Evolutionary conservation across 2,797 vertebrate genomes (phyloP).

Genomic region (Parotocinclus haroldoi): DNA sequence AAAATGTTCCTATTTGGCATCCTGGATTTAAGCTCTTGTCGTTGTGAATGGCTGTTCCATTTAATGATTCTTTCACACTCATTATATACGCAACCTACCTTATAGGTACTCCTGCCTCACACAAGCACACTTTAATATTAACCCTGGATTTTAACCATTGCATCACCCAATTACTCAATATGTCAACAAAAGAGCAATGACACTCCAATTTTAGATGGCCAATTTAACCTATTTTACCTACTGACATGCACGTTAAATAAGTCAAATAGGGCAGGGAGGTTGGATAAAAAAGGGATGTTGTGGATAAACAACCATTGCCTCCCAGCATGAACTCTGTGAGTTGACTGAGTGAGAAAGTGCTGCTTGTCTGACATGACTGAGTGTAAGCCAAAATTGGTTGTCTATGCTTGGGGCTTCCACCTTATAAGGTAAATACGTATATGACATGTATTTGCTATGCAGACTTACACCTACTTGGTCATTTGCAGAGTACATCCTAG

Average conservation of each 20-base stretch:
- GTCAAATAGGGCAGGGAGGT: no score
- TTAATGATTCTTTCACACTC: background rate
- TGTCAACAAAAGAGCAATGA: no score
- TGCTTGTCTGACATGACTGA: constrained; percentile 11
- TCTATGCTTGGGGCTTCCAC: background rate
- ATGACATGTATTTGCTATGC: background rate
- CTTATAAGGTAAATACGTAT: background rate
- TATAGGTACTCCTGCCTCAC: background rate
- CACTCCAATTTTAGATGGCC: no score
- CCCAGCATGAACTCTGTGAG: constrained; percentile 4
- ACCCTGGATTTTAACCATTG: no score
- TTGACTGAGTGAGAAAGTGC: constrained; percentile 14
- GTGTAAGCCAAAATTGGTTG: background rate
- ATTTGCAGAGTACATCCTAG: background rate
- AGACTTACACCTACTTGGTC: background rate
- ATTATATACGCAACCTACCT: background rate
- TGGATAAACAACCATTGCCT: constrained; percentile 8
- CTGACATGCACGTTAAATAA: no score
- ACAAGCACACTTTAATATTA: no score
- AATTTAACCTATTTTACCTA: no score
- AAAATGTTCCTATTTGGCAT: background rate
- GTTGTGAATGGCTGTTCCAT: background rate
- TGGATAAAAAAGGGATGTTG: no score
- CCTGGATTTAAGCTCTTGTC: background rate
- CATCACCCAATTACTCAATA: no score